Evolutionary conservation across 2,797 vertebrate species (phyloP).

Genomic region (Telmatherina bonti): DNA sequence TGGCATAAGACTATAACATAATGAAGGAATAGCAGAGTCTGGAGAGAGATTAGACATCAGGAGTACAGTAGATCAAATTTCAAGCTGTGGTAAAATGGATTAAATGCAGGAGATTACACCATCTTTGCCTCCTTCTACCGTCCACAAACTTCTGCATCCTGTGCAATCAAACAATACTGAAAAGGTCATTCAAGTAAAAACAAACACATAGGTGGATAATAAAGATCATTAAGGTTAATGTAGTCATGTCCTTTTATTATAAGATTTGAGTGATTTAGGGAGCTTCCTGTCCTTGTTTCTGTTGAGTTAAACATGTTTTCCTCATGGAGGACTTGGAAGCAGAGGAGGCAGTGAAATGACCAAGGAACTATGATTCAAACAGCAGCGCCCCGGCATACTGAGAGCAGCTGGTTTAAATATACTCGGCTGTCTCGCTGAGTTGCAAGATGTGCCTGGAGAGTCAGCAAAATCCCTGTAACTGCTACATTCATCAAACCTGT

Average conservation of each 20-base stretch:
- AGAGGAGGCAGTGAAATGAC: constrained; percentile 35
- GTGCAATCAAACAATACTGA: constrained; percentile 64
- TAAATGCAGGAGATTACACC: not conserved
- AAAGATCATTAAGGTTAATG: constrained; percentile 12
- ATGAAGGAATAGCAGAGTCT: constrained; percentile 2
- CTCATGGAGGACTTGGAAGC: constrained; percentile 17
- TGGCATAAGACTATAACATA: constrained; percentile 1
- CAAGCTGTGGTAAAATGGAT: constrained; percentile 22
- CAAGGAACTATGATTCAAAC: constrained; percentile 28
- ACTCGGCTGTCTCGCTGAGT: constrained; percentile 36
- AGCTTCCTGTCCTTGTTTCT: constrained; percentile 8
- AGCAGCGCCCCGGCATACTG: constrained; percentile 11
- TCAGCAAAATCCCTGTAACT: constrained; percentile 54
- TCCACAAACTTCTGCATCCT: not conserved
- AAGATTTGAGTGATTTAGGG: constrained; percentile 19
- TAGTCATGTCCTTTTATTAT: constrained; percentile 11
- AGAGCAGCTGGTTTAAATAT: constrained; percentile 68
- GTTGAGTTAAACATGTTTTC: constrained; percentile 12
- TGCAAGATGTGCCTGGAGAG: constrained; percentile 42
- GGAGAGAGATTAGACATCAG: constrained; percentile 23
- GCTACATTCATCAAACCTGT: constrained; percentile 67
- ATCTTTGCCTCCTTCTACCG: constrained; percentile 5
- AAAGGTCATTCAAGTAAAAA: constrained; percentile 70
- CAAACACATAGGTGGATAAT: constrained; percentile 21
- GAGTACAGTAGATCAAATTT: constrained; percentile 30